These are phyloP conservation scores for Rattus rattus DNA, from an alignment of 2,113 vertebrate genomes.

Conservation along the genomic window DNA sequence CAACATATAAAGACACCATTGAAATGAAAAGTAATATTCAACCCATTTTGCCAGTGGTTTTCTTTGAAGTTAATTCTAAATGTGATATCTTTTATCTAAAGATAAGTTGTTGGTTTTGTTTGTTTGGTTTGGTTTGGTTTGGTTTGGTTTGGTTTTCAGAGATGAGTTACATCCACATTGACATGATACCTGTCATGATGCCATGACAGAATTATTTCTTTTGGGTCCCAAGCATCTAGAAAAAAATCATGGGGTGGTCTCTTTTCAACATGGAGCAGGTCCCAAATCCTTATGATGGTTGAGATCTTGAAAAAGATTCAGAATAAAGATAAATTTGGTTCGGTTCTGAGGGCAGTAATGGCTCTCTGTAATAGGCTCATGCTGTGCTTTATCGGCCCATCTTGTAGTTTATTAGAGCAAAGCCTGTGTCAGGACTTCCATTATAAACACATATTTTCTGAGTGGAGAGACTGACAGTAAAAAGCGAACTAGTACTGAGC, in stretches of 20 bases:
- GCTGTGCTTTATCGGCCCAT: constrained; percentile 61
- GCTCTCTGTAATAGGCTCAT: constrained; percentile 54
- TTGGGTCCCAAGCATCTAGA: background rate
- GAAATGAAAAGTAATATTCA: background rate
- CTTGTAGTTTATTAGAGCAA: constrained; percentile 65
- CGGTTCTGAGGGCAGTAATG: constrained; percentile 57
- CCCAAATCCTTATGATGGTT: background rate
- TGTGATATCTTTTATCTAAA: background rate
- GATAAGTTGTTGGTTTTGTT: background rate
- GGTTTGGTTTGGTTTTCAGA: background rate
- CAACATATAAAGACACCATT: background rate
- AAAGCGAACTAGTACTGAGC: background rate
- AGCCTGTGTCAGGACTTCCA: constrained; percentile 64
- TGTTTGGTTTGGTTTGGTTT: too few species aligned
- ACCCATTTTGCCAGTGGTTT: background rate
- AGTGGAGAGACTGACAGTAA: constrained; percentile 62
- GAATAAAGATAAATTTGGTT: constrained; percentile 59
- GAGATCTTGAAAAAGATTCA: constrained; percentile 15
- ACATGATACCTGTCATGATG: too few species aligned
- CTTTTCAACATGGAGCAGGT: background rate
- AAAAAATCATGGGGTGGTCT: background rate
- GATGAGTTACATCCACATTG: too few species aligned
- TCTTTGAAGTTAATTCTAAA: background rate
- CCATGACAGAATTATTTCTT: background rate
- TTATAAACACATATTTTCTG: constrained; percentile 74